Conservation (phyloP, 1,140 invertebrate species). For the Meloidogyne floridensis region DNA sequence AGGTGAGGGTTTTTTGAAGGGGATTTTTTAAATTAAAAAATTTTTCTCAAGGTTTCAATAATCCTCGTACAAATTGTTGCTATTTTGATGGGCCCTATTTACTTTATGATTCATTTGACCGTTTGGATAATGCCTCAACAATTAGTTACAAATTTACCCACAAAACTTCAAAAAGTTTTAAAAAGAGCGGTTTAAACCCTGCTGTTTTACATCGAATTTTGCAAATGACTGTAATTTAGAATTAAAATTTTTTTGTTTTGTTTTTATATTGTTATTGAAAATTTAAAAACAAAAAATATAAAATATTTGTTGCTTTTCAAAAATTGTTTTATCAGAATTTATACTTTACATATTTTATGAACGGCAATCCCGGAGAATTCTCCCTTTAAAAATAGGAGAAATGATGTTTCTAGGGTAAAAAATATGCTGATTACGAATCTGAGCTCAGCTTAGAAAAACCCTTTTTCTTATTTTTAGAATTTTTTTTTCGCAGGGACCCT, state of each 20-base stretch:
- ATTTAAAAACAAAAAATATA: background rate
- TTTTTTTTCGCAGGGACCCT: too few species aligned
- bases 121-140: slow-evolving; percentile 1
- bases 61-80: slow-evolving; percentile 37
- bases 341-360: too few species aligned
- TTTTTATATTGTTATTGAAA: background rate
- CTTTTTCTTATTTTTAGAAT: too few species aligned
- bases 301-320: background rate
- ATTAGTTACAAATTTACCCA: slow-evolving; percentile 2
- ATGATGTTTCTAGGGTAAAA: too few species aligned
- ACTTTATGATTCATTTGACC: slow-evolving; percentile 40
- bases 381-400: too few species aligned
- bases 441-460: too few species aligned
- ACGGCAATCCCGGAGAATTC: too few species aligned
- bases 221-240: slow-evolving; percentile 22
- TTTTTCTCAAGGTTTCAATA: slow-evolving; percentile 36
- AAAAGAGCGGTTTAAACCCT: slow-evolving; percentile 18
- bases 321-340: too few species aligned
- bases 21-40: background rate
- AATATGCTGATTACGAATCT: too few species aligned
- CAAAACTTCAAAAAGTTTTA: background rate
- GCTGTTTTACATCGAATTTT: slow-evolving; percentile 25
- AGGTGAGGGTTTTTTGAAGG: slow-evolving; percentile 18
- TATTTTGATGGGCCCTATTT: slow-evolving; percentile 35
- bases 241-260: background rate